Evolutionary conservation across 2,888 invertebrate species (phyloP).

Genomic region (Poecilobothrus nobilitatus): DNA sequence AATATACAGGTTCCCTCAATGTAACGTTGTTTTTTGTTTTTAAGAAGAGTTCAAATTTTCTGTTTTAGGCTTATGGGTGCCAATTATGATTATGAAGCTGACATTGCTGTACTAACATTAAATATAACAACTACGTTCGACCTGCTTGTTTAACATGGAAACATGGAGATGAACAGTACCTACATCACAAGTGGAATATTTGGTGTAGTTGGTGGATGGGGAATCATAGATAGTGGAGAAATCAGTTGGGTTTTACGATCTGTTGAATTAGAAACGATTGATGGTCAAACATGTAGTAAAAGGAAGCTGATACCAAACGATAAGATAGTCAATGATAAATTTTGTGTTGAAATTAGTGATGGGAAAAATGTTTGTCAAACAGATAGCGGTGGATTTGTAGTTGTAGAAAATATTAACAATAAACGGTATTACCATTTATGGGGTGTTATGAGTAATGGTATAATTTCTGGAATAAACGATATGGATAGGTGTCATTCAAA

Average conservation of each 20-base stretch:
- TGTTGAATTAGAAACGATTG: slow-evolving; percentile 23
- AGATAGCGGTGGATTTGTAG: slow-evolving; percentile 32
- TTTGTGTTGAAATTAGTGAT: slow-evolving; percentile 31
- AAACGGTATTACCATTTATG: slow-evolving; percentile 25
- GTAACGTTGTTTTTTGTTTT: slow-evolving; percentile 17
- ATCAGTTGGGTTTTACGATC: slow-evolving; percentile 22
- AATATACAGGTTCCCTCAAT: slow-evolving; percentile 19
- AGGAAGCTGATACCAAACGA: slow-evolving; percentile 20
- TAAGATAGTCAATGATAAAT: slow-evolving; percentile 33
- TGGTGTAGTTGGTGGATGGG: slow-evolving; percentile 28
- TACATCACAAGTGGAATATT: slow-evolving; percentile 12
- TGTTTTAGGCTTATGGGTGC: slow-evolving; percentile 25
- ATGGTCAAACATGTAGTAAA: slow-evolving; percentile 23
- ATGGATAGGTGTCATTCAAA: neutral
- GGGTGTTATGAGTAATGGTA: slow-evolving; percentile 30
- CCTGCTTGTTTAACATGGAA: slow-evolving; percentile 38
- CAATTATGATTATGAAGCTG: slow-evolving; percentile 28
- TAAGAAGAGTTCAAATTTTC: neutral
- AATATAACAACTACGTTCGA: slow-evolving; percentile 32
- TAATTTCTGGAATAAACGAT: neutral
- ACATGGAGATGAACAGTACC: slow-evolving; percentile 18
- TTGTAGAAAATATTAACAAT: slow-evolving; percentile 10
- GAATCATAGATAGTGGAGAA: slow-evolving; percentile 18
- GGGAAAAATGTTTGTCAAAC: slow-evolving; percentile 27
- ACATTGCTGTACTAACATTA: slow-evolving; percentile 38